These are phyloP conservation scores for Lepidocolaptes lacrymiger DNA, from an alignment of 2,797 vertebrate species.

Conservation along the genomic window DNA sequence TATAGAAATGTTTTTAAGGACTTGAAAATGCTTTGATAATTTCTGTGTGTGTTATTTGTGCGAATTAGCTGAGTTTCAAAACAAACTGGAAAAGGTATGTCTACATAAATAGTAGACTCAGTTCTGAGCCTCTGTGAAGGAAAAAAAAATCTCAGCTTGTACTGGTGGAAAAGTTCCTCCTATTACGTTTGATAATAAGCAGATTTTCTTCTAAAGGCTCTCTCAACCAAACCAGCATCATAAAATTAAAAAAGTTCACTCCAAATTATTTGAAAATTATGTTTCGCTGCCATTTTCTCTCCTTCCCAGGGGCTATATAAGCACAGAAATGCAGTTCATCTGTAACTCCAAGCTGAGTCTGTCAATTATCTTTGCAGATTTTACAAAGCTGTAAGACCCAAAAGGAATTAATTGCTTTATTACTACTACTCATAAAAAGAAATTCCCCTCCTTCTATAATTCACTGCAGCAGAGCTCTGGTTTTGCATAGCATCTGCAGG, in stretches of 20 bases:
- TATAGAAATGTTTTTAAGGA: background rate
- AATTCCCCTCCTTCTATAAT: background rate
- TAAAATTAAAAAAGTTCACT: background rate
- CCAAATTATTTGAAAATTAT: background rate
- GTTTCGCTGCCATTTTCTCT: background rate
- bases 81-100: background rate
- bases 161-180: background rate
- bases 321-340: background rate
- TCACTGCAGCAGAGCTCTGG: slow-evolving; percentile 24
- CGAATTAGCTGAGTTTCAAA: background rate
- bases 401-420: slow-evolving; percentile 53
- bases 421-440: slow-evolving; percentile 36
- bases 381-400: slow-evolving; percentile 14
- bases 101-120: background rate
- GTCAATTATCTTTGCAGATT: slow-evolving; percentile 13
- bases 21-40: background rate
- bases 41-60: background rate
- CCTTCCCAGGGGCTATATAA: background rate
- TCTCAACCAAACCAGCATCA: background rate
- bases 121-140: background rate
- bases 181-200: background rate
- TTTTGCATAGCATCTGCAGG: slow-evolving; percentile 56
- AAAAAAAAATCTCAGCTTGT: background rate
- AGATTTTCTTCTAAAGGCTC: background rate
- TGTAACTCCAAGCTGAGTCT: background rate